Base-by-base conservation (phyloP, 2,888 invertebrate species). In the Pycnomerus fuliginosus region DNA sequence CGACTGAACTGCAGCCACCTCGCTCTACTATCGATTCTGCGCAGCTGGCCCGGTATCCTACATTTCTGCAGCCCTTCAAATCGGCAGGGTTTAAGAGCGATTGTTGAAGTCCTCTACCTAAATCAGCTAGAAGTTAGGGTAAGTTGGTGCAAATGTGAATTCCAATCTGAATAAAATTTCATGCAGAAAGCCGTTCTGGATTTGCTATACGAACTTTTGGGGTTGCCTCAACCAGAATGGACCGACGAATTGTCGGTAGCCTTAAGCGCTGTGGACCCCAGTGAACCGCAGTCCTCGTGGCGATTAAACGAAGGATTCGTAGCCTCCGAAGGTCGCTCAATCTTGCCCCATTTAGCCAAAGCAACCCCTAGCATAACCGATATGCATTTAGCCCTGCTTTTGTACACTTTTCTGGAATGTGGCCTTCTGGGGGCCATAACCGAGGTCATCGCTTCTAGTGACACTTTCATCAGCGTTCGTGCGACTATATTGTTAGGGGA, bases 231-330 rank as follows among this genome's bases (percentile, higher is more conserved):
- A 67, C 94, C 94, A 0, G 86, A 86, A 61, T 95, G 93, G 93
- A 92, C 93, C 1, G 92, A 92, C 62, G 93, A 96, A 70, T 87
- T 94, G 58, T 84, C 86, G 28, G 86, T 90, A 23, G 95, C 95
- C 1, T 73, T 96, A 51, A 84, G 87, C 52, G 90, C 91, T 24
- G 85, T 93, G 47, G 92, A 95, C 79, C 91, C 92, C 2, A 86
- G 88, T 14, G 85, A 85, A 68, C 84, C 84, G 59, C 84, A 84
- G 70, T 90, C 93, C 53, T 79, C 85, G 1, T 97, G 95, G 94
- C 81, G 89, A 57, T 74, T 97, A 15, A 85, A 85, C 58, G 94
- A 95, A 69, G 96, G 94, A 20, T 97, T 97, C 69, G 88, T 97
- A n/a, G 92, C 90, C 8, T 87, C 90, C 42, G 97, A 97, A 75